phyloP scores from a whole-genome alignment of 2,888 invertebrate genomes.

The Sesia bembeciformis region DNA sequence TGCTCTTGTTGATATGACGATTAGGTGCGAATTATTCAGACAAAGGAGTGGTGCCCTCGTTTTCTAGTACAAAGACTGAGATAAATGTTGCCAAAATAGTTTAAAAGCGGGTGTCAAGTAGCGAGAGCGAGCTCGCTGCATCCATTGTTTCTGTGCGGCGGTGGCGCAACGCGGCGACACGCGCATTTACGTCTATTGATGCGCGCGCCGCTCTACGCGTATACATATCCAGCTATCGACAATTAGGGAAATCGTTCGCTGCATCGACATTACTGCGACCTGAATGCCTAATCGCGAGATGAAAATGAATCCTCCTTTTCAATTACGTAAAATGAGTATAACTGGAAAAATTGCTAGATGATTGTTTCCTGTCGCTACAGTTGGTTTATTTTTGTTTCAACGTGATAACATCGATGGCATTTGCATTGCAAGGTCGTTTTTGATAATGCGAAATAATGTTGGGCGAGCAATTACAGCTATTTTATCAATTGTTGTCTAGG shows the following conservation, averaged over 20 bases:
- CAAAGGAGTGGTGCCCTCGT: constrained; percentile 28
- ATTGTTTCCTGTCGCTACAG: constrained; percentile 59
- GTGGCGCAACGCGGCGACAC: constrained; percentile 64
- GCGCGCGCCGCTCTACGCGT: constrained; percentile 24
- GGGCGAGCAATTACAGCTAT: neutral
- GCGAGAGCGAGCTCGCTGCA: constrained; percentile 28
- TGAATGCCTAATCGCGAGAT: constrained; percentile 62
- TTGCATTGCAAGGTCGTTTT: constrained; percentile 40
- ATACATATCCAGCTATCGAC: constrained; percentile 15
- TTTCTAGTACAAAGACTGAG: constrained; percentile 36
- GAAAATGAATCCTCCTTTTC: constrained; percentile 47
- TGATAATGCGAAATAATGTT: constrained; percentile 9
- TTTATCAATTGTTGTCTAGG: neutral
- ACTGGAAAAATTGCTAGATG: constrained; percentile 48
- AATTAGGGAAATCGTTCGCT: constrained; percentile 48
- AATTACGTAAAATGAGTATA: constrained; percentile 55
- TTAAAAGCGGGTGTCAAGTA: constrained; percentile 39
- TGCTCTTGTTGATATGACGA: constrained; percentile 14
- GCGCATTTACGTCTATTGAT: constrained; percentile 64
- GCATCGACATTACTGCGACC: constrained; percentile 47
- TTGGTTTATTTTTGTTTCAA: constrained; percentile 37
- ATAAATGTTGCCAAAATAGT: constrained; percentile 54
- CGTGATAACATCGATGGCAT: constrained; percentile 32
- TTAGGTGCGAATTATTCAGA: constrained; percentile 22
- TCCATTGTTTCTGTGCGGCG: constrained; percentile 42